Evolutionary conservation across 2,797 vertebrate genomes (phyloP).

Genomic region (Synanceia verrucosa): DNA sequence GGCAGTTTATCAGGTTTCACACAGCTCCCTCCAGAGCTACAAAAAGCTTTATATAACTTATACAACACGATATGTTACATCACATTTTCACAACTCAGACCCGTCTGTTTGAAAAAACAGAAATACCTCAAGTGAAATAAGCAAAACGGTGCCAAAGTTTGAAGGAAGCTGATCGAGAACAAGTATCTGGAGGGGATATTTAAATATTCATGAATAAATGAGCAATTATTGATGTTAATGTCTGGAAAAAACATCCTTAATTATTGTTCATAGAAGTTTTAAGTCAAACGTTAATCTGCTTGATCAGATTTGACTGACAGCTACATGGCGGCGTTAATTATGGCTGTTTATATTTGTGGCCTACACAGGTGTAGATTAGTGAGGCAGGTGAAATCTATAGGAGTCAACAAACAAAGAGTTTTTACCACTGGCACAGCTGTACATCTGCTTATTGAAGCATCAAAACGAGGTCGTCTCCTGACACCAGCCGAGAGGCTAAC

Average conservation of each 20-base stretch:
- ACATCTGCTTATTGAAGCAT: background rate
- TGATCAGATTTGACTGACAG: conserved; percentile 8
- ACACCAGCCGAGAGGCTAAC: background rate
- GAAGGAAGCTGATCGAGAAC: background rate
- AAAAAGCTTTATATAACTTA: background rate
- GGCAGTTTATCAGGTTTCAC: too few species aligned
- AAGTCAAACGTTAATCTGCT: background rate
- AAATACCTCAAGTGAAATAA: background rate
- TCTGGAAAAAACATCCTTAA: background rate
- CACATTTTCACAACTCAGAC: background rate
- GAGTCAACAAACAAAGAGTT: background rate
- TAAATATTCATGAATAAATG: conserved; percentile 12
- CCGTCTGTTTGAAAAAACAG: background rate
- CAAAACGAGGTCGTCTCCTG: background rate
- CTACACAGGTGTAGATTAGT: background rate
- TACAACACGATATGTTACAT: background rate
- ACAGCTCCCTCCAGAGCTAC: too few species aligned
- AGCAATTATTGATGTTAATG: background rate
- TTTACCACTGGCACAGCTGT: background rate
- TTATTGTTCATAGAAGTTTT: background rate
- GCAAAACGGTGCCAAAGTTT: background rate
- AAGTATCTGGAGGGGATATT: background rate
- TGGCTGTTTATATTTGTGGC: background rate
- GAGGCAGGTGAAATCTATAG: background rate
- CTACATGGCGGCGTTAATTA: background rate